Evolutionary conservation across 2,113 vertebrate species (phyloP).

Genomic region (Seriola aureovittata): DNA sequence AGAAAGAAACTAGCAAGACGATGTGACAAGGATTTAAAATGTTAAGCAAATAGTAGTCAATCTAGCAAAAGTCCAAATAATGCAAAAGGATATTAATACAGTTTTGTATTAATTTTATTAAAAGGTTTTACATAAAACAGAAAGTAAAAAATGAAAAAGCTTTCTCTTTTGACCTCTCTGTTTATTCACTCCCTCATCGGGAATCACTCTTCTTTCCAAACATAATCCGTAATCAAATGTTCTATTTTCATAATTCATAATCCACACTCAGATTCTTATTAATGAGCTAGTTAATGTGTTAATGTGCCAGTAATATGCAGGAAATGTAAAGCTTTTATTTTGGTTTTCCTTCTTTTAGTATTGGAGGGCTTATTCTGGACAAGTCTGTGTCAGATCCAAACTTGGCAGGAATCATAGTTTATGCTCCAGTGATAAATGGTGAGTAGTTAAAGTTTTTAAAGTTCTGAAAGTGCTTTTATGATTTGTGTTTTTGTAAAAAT

Average conservation of each 20-base stretch:
- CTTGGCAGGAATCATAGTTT: constrained; percentile 92
- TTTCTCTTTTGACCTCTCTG: not conserved
- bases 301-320: not conserved
- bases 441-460: constrained; percentile 63
- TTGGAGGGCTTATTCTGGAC: constrained; percentile 97
- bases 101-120: not conserved
- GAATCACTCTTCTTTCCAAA: too few species aligned
- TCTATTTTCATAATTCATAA: too few species aligned
- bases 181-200: too few species aligned
- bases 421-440: constrained; percentile 97
- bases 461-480: not conserved
- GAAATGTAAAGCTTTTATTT: not conserved
- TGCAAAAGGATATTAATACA: not conserved
- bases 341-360: constrained; percentile 83
- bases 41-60: not conserved
- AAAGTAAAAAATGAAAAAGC: not conserved
- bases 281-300: not conserved
- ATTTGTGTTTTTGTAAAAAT: not conserved
- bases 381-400: constrained; percentile 93
- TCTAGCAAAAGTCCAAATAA: not conserved
- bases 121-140: not conserved
- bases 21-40: not conserved
- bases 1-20: too few species aligned
- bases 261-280: too few species aligned
- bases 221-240: too few species aligned